Conservation (phyloP, 2,797 vertebrate species). For the Sebastes dallii region DNA sequence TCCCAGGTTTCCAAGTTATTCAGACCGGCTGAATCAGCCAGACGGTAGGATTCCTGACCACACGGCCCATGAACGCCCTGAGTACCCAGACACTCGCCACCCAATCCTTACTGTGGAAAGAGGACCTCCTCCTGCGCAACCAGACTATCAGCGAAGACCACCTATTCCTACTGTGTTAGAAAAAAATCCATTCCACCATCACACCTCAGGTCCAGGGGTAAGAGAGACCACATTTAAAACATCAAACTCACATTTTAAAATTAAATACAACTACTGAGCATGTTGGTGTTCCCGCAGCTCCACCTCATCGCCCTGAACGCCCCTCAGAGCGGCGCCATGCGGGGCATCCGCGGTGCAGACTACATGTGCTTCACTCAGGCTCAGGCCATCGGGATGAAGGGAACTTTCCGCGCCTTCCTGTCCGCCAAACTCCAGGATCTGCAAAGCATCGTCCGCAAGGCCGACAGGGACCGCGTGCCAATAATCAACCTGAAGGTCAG, state of each 20-base stretch:
- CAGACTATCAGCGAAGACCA: constrained; percentile 52
- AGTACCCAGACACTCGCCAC: constrained; percentile 45
- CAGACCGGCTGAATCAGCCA: constrained; percentile 61
- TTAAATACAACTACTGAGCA: neutral
- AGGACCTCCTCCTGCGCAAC: constrained; percentile 50
- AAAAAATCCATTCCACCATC: constrained; percentile 61
- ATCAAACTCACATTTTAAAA: neutral
- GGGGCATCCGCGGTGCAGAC: constrained; percentile 89
- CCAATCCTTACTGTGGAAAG: constrained; percentile 36
- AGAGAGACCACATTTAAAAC: constrained; percentile 6
- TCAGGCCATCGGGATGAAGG: constrained; percentile 86
- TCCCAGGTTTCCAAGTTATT: constrained; percentile 72
- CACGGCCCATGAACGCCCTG: constrained; percentile 20
- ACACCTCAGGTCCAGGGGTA: constrained; percentile 74
- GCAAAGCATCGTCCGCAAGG: constrained; percentile 90
- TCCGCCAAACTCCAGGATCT: constrained; percentile 93
- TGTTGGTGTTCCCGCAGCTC: constrained; percentile 79
- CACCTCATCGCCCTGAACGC: constrained; percentile 91
- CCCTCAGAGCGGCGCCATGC: constrained; percentile 87
- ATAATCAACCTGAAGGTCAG: constrained; percentile 90
- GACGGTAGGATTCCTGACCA: constrained; percentile 47
- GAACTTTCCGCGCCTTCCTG: constrained; percentile 94
- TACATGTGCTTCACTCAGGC: constrained; percentile 94
- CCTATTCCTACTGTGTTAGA: constrained; percentile 34
- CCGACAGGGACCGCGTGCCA: constrained; percentile 81